Conservation (phyloP, 2,888 invertebrate genomes). For the Osmoderma eremita region DNA sequence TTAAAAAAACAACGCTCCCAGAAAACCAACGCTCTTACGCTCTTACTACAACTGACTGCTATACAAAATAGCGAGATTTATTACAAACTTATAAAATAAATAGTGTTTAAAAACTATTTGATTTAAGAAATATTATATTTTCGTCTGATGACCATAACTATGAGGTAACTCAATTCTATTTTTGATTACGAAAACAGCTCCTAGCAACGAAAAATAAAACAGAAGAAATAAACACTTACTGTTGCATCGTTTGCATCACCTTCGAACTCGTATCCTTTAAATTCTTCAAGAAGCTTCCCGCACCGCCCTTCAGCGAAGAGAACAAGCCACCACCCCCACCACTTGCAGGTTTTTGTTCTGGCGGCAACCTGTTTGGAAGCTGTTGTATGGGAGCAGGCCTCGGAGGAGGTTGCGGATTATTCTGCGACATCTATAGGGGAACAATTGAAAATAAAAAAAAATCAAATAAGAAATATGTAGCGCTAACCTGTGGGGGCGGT, state of each 20-base stretch:
- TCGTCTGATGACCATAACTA: no score
- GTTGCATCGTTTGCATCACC: slow-evolving; percentile 96
- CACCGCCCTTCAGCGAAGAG: slow-evolving; percentile 90
- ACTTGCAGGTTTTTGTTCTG: slow-evolving; percentile 55
- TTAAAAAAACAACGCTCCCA: no score
- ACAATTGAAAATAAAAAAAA: background rate
- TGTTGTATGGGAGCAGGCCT: slow-evolving; percentile 57
- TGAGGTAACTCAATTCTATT: no score
- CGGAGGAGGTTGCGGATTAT: slow-evolving; percentile 57
- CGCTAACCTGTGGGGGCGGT: slow-evolving; percentile 46
- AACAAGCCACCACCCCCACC: slow-evolving; percentile 70
- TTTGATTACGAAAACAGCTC: background rate
- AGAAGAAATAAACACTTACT: slow-evolving; percentile 67
- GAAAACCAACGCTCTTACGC: no score
- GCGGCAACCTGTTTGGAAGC: slow-evolving; percentile 48
- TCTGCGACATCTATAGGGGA: slow-evolving; percentile 16
- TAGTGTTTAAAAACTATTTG: no score
- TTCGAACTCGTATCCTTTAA: slow-evolving; percentile 95
- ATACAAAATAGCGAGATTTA: no score
- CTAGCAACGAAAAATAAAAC: background rate
- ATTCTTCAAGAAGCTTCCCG: slow-evolving; percentile 92
- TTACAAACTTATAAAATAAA: no score
- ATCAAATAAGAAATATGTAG: no score
- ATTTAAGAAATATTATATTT: no score
- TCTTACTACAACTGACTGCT: no score